Conservation (phyloP, 2,797 vertebrate genomes). For the Tinamus major region DNA sequence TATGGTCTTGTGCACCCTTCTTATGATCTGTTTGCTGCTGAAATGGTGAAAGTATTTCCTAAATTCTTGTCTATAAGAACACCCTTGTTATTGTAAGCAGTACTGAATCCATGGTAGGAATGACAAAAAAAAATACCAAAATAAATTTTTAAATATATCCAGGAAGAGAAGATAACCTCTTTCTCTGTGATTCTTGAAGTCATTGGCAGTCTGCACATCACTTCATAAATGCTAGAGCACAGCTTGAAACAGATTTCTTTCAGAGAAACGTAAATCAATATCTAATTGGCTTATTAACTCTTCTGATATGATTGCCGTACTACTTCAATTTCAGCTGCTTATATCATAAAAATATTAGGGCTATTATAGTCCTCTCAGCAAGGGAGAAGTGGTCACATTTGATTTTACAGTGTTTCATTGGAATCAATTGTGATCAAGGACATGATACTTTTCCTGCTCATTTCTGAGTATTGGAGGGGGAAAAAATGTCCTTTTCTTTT, state of each 20-base stretch:
- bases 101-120: neutral
- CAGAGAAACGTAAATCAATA: neutral
- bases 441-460: neutral
- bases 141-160: neutral
- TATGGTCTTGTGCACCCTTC: neutral
- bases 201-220: neutral
- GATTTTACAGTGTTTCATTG: neutral
- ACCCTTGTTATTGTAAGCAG: neutral
- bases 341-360: neutral
- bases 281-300: neutral
- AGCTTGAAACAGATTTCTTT: neutral
- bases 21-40: neutral
- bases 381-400: rapidly evolving
- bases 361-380: neutral
- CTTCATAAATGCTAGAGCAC: neutral
- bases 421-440: neutral
- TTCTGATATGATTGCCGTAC: neutral
- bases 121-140: neutral
- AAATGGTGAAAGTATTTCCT: neutral
- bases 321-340: neutral
- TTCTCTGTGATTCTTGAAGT: neutral
- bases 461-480: neutral
- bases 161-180: neutral
- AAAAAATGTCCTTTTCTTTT: neutral
- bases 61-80: neutral